A percentile compares a stretch with the other conserved stretches of the same genome.
These are phyloP conservation scores for Geotrypetes seraphini DNA, from an alignment of 2,797 vertebrate species.

Conservation along the genomic window DNA sequence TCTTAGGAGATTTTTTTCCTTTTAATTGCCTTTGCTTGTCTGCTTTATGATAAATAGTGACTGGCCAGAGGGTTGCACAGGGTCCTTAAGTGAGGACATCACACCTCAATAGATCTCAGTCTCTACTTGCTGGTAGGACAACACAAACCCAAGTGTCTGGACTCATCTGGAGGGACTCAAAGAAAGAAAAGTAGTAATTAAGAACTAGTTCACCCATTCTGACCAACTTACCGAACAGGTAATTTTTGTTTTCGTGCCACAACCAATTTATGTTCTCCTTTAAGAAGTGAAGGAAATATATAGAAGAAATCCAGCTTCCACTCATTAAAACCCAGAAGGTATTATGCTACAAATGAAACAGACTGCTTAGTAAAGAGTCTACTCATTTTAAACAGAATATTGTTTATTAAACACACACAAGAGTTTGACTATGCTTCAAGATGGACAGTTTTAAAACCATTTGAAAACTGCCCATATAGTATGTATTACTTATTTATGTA, in stretches of 20 bases:
- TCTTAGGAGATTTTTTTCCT: too few species aligned
- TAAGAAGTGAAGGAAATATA: constrained; percentile 44
- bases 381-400: not conserved
- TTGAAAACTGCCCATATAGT: too few species aligned
- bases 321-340: constrained; percentile 59
- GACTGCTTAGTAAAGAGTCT: not conserved
- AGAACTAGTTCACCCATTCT: constrained; percentile 2
- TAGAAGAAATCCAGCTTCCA: constrained; percentile 48
- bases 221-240: constrained; percentile 61
- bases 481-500: too few species aligned
- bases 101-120: not conserved
- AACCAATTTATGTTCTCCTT: constrained; percentile 47
- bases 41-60: not conserved
- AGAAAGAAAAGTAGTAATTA: not conserved
- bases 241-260: constrained; percentile 49
- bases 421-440: too few species aligned
- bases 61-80: too few species aligned
- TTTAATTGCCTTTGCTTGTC: too few species aligned
- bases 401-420: too few species aligned
- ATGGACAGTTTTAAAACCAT: too few species aligned
- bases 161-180: not conserved
- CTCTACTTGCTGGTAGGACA: not conserved
- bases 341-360: constrained; percentile 40
- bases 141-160: not conserved
- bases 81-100: not conserved